Evolutionary conservation across 2,888 invertebrate genomes (phyloP), one percentile per base, ranked within the genome.

Genomic region (Erebia epiphron): DNA sequence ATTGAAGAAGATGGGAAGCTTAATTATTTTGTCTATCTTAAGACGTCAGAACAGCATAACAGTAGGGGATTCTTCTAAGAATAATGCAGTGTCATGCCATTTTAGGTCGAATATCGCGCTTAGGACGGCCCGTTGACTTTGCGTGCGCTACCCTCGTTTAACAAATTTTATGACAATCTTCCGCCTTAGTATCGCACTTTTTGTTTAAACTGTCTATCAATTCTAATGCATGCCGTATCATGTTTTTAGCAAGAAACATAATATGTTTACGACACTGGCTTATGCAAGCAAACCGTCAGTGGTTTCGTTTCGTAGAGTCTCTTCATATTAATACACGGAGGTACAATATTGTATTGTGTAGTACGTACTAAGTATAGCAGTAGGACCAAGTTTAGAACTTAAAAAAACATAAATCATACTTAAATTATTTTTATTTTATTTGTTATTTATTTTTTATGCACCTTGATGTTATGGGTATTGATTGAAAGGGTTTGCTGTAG

Each of bases 131-230:
- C 77, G 92, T n/a, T 49, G 49, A 77, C 77, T 91, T 67, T 67
- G 67, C 92, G 91, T 92, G 92, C 77, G 79, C 75, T 76, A 80
- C 75, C 81, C 86, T 87, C 90, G 83, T 91, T 90, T 84, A 83
- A 80, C 82, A 85, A 87, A 88, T 89, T 91, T 91, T 92, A 92
- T 91, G 91, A 91, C 86, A 70, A 61, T 70, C 71, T 75, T 75
- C 76, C 76, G 75, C 70, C 82, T 84, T 84, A 86, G 81, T 91
- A 90, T 89, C 87, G 90, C 88, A 89, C 87, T 91, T 91, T 92
- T 92, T 91, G 89, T 89, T 88, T 86, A 88, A 90, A 87, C 86
- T 86, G 86, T 85, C 86, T 87, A 86, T 85, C 79, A 80, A 79
- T 68, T 77, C 77, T 79, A 78, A 80, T 78, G 78, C 73, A 73